Evolutionary conservation across 2,888 invertebrate genomes (phyloP).

Genomic region (Myopa tessellatipennis): DNA sequence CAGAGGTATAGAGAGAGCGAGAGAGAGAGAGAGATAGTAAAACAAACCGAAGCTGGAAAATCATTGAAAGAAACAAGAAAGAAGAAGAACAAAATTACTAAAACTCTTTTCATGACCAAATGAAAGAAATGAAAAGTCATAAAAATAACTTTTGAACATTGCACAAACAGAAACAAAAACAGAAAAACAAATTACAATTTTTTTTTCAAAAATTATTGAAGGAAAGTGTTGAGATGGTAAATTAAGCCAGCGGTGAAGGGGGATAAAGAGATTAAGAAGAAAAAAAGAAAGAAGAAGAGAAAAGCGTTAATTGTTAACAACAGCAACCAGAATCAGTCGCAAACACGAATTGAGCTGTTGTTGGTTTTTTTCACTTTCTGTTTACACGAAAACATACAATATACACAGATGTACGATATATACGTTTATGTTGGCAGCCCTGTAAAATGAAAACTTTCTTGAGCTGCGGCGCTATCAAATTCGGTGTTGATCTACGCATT

Average conservation of each 20-base stretch:
- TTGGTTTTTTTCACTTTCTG: constrained; percentile 8
- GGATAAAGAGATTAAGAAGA: neutral
- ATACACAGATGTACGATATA: neutral
- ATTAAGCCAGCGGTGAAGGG: neutral
- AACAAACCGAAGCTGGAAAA: neutral
- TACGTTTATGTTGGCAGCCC: constrained; percentile 6
- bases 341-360: constrained; percentile 20
- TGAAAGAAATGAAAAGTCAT: constrained; percentile 14
- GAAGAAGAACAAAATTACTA: neutral
- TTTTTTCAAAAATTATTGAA: constrained; percentile 3
- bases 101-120: neutral
- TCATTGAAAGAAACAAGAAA: neutral
- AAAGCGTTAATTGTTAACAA: constrained; percentile 49
- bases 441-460: constrained; percentile 22
- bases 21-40: neutral
- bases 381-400: neutral
- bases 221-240: constrained; percentile 1
- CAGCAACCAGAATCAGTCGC: constrained; percentile 19
- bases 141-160: constrained; percentile 26
- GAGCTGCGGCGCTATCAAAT: constrained; percentile 10
- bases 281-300: neutral
- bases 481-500: constrained; percentile 32
- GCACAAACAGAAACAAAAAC: neutral
- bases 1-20: neutral
- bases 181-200: neutral